Conservation (phyloP, 2,888 invertebrate species). For the Folsomia candida region DNA sequence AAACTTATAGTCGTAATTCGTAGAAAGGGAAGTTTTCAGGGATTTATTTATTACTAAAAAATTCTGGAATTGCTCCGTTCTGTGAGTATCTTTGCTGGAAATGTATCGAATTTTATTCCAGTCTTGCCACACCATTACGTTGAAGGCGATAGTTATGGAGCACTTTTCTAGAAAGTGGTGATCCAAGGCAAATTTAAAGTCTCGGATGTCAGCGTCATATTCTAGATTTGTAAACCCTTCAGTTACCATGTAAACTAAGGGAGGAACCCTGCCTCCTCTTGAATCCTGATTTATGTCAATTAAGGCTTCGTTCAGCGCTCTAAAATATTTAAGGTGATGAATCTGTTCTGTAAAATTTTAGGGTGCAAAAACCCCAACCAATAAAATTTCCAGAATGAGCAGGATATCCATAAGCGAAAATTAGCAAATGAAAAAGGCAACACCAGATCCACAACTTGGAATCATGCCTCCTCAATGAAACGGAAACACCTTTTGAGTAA, state of each 20-base stretch:
- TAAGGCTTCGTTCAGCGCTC: background rate
- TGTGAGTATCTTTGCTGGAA: background rate
- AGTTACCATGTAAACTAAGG: background rate
- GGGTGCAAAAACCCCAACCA: background rate
- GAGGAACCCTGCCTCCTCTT: background rate
- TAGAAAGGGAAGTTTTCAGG: too few species aligned
- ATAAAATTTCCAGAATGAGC: background rate
- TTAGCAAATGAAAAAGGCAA: too few species aligned
- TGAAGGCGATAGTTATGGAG: background rate
- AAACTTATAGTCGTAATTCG: too few species aligned
- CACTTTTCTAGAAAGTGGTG: background rate
- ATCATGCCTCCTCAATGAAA: too few species aligned
- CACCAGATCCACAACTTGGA: too few species aligned
- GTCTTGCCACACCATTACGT: background rate
- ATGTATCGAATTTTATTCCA: background rate
- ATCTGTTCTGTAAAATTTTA: background rate
- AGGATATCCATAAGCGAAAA: too few species aligned
- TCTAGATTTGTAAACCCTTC: background rate
- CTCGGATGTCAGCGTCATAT: too few species aligned
- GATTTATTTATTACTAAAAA: background rate
- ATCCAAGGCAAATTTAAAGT: background rate
- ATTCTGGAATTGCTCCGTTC: background rate
- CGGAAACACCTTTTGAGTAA: too few species aligned
- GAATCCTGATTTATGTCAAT: background rate
- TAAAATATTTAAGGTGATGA: background rate